These are phyloP conservation scores for Stegostoma tigrinum DNA, from an alignment of 2,113 vertebrate species.

Conservation along the genomic window DNA sequence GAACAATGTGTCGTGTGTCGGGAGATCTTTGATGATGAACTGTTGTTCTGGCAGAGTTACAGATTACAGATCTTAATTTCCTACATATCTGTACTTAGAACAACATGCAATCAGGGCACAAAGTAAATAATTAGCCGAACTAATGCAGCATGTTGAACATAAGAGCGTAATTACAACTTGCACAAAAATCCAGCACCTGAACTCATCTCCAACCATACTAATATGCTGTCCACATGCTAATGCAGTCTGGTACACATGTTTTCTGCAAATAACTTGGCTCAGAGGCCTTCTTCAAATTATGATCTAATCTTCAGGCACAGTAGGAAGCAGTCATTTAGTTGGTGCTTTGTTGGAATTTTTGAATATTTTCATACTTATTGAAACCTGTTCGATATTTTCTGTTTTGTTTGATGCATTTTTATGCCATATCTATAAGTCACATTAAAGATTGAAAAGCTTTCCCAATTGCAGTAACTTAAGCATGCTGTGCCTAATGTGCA, in stretches of 20 bases:
- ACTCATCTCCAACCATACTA: neutral
- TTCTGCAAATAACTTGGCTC: neutral
- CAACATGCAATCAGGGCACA: neutral
- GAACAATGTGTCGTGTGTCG: neutral
- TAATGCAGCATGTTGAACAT: neutral
- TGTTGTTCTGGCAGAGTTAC: neutral
- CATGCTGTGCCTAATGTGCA: constrained; percentile 8
- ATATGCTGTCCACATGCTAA: neutral
- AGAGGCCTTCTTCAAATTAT: neutral
- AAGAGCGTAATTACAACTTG: neutral
- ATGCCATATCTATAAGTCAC: neutral
- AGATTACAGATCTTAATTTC: neutral
- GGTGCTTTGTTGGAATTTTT: neutral
- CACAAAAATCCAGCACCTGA: neutral
- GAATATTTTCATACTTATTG: neutral
- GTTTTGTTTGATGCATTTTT: neutral
- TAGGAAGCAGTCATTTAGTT: neutral
- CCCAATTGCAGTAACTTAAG: neutral
- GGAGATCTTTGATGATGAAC: neutral
- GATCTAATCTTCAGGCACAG: neutral
- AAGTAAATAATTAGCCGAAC: neutral
- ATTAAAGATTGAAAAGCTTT: neutral
- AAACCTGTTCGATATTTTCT: neutral
- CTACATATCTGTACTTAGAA: neutral
- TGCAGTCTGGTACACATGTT: neutral